Evolutionary conservation across 1,140 invertebrate species (phyloP), one percentile per base, ranked within the genome.

Genomic region (Catajapyx aquilonaris): DNA sequence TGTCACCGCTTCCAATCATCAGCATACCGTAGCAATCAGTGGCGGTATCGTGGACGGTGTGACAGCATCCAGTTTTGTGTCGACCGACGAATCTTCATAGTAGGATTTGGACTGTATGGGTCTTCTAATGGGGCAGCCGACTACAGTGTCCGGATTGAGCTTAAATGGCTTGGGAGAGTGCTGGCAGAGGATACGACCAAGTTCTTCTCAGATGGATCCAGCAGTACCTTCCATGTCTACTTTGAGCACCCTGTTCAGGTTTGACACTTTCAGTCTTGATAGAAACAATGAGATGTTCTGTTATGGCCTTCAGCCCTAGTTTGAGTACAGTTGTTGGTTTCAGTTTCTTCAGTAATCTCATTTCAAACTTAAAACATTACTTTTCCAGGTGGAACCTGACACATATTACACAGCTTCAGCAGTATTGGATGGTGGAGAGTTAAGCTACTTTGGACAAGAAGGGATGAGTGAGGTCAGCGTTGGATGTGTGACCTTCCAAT

Each of bases 401-500:
- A 75, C 70, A 30, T 86, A 81, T 49, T 90, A 91, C 49, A 90
- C 84, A 1, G 84, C 84, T 10, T 87, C 81, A 2, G 84, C 79
- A 2, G 74, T 88, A 43, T 57, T 91, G 3, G 84, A 90, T 52
- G 86, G 86, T 7, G 75, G 71, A 21, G 87, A 94, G 56, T 60
- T 95, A 31, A 87, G 83, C 56, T 91, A 88, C 53, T 91, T 90
- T 54, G 86, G 86, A n/a, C 85, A 90, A 55, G 85, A 91, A 58
- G 85, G 86, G 16, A 71, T 90, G 65, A 83, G 77, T 50, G 86
- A 91, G 60, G 80, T 87, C 9, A 77, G 74, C 13, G 78, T 84
- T 46, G 81, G 81, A 11, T 76, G 74, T 48, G 83, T 88, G 22
- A 87, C 80, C 21, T 90, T 90, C 60, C 83, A 88, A 57, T 91